Evolutionary conservation across 2,113 vertebrate species (phyloP), one percentile per base, ranked within the genome.

Genomic region (Corythornis madagascariensis): DNA sequence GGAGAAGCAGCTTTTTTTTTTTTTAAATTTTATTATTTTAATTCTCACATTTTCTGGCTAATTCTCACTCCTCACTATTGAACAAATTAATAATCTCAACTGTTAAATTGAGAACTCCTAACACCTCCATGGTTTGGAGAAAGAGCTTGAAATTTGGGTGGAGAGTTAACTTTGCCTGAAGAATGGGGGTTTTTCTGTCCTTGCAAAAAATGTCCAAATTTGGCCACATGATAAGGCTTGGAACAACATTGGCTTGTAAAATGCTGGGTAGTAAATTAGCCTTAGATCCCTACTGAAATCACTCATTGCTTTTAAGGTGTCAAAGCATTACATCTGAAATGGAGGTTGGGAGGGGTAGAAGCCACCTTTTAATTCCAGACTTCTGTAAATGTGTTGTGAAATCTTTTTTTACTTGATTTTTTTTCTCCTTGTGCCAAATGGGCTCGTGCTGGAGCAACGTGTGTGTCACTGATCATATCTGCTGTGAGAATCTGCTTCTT

Each of bases 171-270:
- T 90, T 73, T 63, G 42, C 38, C 66, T 82, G 42, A 69, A 65
- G 84, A 95, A 66, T 61, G 63, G 79, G 81, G 63, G 75, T 85
- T 92, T 94, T 93, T 74, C 67, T 86, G 14, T 76, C 83, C 42
- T 69, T 64, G 67, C 9, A 43, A 66, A 92, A 93, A 95, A 90
- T 80, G 59, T 78, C 89, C 89, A 89, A 92, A 93, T 94, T 95
- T 92, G 84, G 81, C 87, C 52, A 40, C 59, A 22, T 67, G 66
- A 4, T 82, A 92, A 83, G 72, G 72, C 84, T 89, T 96, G 87
- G 84, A 92, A 85, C 57, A 90, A 17, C 33, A 66, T 82, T 50
- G 24, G n/a, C 80, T 93, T 95, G 50, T 78, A 88, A 81, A 81
- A 73, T 42, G 38, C 67, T 89, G 4, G 5, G 45, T 74, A 83